Evolutionary conservation across 2,113 vertebrate genomes (phyloP).

Genomic region (Gambusia affinis): DNA sequence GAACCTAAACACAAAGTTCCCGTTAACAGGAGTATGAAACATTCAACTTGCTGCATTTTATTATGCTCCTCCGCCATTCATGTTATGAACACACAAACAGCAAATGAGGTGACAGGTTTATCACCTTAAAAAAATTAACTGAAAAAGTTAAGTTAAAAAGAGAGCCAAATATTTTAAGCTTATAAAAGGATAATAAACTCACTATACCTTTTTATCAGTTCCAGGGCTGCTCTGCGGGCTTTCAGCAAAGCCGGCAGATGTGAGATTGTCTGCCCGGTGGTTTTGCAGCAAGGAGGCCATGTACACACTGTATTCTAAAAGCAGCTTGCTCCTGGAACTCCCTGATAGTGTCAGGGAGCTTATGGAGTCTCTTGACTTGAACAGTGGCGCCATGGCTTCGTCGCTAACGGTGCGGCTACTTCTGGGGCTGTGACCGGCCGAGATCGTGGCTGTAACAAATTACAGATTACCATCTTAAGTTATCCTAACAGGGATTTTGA

Average conservation of each 20-base stretch:
- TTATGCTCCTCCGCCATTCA: neutral
- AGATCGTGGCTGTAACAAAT: slow-evolving; percentile 59
- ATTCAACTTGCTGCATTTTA: neutral
- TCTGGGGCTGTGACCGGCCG: slow-evolving; percentile 86
- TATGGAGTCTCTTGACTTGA: slow-evolving; percentile 84
- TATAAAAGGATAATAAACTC: neutral
- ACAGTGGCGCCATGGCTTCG: slow-evolving; percentile 82
- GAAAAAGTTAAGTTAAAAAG: neutral
- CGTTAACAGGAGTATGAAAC: neutral
- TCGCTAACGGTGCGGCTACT: slow-evolving; percentile 90
- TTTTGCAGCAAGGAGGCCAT: slow-evolving; percentile 91
- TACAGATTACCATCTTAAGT: neutral
- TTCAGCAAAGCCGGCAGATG: slow-evolving; percentile 65
- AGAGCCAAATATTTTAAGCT: slow-evolving; percentile 1
- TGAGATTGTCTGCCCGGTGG: slow-evolving; percentile 74
- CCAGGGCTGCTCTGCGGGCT: slow-evolving; percentile 88
- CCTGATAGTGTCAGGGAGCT: slow-evolving; percentile 47
- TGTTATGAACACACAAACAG: neutral
- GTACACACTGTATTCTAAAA: slow-evolving; percentile 90
- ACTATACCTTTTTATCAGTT: slow-evolving; percentile 87
- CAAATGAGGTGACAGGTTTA: neutral
- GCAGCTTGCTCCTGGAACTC: slow-evolving; percentile 78
- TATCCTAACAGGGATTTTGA: too few species aligned
- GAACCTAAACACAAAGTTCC: slow-evolving; percentile 53
- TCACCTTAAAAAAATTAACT: neutral